Base-by-base conservation (phyloP, 2,888 invertebrate species). In the Vandiemenella viatica region DNA sequence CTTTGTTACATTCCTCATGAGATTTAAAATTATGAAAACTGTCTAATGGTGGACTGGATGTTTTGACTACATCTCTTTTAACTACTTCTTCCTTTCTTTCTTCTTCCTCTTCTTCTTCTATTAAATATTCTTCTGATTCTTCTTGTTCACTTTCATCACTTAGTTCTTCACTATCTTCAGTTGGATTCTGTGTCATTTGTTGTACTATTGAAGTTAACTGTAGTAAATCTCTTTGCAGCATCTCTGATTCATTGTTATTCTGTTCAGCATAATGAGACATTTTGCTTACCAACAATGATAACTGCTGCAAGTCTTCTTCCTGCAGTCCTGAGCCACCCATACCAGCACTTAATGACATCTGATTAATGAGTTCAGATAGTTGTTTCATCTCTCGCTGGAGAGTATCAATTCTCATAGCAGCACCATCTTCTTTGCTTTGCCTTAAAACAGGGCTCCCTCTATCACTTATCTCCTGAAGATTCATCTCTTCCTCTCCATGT, bases 71-170 rank as follows among this genome's bases (percentile, higher is more conserved):
- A 43, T 58, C 61, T 26, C 61, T 60, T 47, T 61, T 57, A 56
- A 69, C 71, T 22, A 52, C 53, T 49, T 41, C 48, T 10, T 52
- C 52, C 45, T 51, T 41, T 1, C 50, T 46, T 20, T 46, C 52
- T 8, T 43, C 49, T 15, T 51, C 48, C 43, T 53, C 49, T 42
- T 58, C 54, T 17, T 56, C 51, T 19, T 56, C 53, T 43, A 51
- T 37, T 49, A 45, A 50, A 49, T 49, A 45, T 21, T 50, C 50
- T 42, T 42, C 45, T 40, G 52, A 44, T 32, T 54, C 54, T 8
- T 45, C 66, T 23, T 66, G 63, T 46, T 56, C 60, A 43, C 55
- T 60, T 13, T 69, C 70, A 13, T 32, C n/a, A n/a, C 32, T 32
- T 32, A 13, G 13, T 13, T 10, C 32, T 13, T 32, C 32, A 32